Conservation (phyloP, 2,797 vertebrate genomes). For the Trichosurus vulpecula region DNA sequence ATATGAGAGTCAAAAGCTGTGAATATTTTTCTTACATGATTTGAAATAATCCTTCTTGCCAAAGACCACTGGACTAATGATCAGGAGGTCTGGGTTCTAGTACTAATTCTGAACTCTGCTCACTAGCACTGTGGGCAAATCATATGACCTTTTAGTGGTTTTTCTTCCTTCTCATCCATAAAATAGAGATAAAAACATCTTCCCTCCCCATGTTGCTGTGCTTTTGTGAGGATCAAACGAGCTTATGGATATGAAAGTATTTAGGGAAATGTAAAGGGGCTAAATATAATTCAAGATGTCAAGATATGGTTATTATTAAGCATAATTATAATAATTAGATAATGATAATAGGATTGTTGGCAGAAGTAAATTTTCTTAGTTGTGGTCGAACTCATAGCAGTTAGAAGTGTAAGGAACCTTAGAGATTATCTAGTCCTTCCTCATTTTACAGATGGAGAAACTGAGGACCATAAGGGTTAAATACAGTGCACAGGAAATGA, state of each 20-base stretch:
- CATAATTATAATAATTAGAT: neutral
- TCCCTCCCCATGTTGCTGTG: neutral
- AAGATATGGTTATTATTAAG: neutral
- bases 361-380: neutral
- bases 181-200: neutral
- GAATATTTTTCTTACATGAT: neutral
- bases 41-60: neutral
- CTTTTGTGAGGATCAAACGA: neutral
- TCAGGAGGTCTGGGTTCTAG: neutral
- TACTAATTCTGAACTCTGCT: neutral
- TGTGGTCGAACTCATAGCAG: neutral
- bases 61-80: neutral
- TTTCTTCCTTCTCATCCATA: neutral
- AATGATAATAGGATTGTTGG: neutral
- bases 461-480: conserved; percentile 5
- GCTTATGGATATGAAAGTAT: neutral
- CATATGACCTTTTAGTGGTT: neutral
- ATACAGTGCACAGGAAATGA: neutral
- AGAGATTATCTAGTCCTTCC: neutral
- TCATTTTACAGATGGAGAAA: conserved; percentile 10
- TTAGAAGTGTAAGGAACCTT: neutral
- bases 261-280: neutral
- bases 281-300: neutral
- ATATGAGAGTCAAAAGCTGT: neutral
- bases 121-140: neutral